A percentile compares a stretch with the other conserved stretches of the same genome.
Conservation (phyloP, 2,113 vertebrate genomes). For the Solea senegalensis region DNA sequence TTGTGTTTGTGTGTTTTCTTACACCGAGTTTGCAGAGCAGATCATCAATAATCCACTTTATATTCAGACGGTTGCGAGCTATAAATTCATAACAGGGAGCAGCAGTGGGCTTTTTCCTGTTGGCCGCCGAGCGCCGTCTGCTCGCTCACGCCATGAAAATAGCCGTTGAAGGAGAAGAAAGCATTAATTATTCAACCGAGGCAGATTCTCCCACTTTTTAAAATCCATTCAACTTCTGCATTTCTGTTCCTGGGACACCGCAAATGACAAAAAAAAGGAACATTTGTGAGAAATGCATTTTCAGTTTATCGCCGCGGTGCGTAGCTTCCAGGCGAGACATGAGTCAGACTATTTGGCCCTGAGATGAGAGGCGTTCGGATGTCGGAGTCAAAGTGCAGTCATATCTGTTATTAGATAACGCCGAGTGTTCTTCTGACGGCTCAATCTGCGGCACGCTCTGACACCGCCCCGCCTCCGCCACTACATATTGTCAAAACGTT, state of each 20-base stretch:
- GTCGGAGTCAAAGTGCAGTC: conserved; percentile 36
- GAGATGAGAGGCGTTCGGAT: conserved; percentile 33
- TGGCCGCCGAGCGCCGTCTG: conserved; percentile 1
- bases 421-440: conserved; percentile 16
- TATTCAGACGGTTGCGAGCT: conserved; percentile 36
- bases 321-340: conserved; percentile 2
- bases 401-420: conserved; percentile 17
- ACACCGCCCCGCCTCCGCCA: background rate
- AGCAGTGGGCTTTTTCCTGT: conserved; percentile 30
- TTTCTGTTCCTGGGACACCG: conserved; percentile 4
- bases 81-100: conserved; percentile 47
- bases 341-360: conserved; percentile 24
- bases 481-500: conserved; percentile 23
- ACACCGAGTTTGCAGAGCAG: conserved; percentile 17
- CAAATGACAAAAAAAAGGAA: background rate
- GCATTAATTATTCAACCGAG: conserved; percentile 30
- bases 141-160: conserved; percentile 25
- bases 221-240: conserved; percentile 5
- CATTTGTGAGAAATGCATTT: background rate
- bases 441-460: conserved; percentile 37
- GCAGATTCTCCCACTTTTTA: conserved; percentile 14
- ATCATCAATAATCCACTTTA: conserved; percentile 30
- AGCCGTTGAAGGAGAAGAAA: conserved; percentile 18
- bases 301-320: background rate
- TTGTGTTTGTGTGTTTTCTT: conserved; percentile 31